Evolutionary conservation across 2,113 vertebrate species (phyloP).

Genomic region (Odocoileus virginianus): DNA sequence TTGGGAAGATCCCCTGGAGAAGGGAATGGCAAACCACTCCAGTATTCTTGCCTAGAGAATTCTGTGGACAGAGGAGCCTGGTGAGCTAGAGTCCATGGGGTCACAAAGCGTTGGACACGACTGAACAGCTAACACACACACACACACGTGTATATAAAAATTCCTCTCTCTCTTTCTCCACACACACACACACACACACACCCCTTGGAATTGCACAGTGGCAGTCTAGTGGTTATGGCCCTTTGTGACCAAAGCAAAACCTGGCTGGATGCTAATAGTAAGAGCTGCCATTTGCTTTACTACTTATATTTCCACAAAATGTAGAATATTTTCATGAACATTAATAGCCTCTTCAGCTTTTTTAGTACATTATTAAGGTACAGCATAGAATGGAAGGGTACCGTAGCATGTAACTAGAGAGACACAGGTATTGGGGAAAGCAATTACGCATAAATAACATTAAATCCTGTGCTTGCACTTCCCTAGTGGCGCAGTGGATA

Average conservation of each 20-base stretch:
- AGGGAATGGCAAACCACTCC: not conserved
- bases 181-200: not conserved
- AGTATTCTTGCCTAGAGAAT: not conserved
- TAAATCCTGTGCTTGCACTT: not conserved
- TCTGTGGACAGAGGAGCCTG: not conserved
- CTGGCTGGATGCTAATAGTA: not conserved
- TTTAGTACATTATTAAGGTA: not conserved
- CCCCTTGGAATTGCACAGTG: not conserved
- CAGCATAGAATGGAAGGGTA: not conserved
- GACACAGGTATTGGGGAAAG: not conserved
- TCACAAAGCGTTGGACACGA: not conserved
- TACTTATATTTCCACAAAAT: not conserved
- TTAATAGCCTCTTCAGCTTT: not conserved
- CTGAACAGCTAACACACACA: not conserved
- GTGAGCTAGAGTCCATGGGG: not conserved
- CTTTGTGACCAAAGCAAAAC: not conserved
- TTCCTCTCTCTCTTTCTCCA: not conserved
- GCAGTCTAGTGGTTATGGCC: not conserved
- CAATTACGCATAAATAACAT: not conserved
- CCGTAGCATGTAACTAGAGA: not conserved
- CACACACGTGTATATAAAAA: rapidly evolving
- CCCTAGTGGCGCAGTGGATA: not conserved
- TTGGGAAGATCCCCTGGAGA: not conserved
- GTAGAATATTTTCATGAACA: not conserved
- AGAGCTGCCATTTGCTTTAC: not conserved